These are phyloP conservation scores for Homarus gammarus DNA, from an alignment of 2,888 invertebrate genomes.

Conservation along the genomic window DNA sequence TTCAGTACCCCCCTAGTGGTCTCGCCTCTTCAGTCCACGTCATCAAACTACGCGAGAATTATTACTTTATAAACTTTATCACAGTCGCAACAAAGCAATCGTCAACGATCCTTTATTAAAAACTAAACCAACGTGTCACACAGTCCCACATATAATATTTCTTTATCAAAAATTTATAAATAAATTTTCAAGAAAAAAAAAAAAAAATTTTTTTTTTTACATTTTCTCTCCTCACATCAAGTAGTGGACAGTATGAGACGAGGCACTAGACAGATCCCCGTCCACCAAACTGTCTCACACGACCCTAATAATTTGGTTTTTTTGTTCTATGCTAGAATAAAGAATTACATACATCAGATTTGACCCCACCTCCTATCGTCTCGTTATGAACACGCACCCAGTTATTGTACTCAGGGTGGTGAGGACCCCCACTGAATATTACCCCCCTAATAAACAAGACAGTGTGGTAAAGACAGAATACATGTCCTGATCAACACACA, in stretches of 20 bases:
- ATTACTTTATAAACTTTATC: slow-evolving; percentile 45
- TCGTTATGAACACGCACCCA: slow-evolving; percentile 19
- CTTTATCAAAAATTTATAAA: slow-evolving; percentile 32
- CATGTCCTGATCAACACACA: no score
- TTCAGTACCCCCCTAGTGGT: neutral
- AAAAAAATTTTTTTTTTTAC: neutral
- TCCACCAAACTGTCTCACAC: no score
- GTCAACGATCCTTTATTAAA: slow-evolving; percentile 12
- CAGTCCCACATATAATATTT: slow-evolving; percentile 24
- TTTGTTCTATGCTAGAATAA: slow-evolving; percentile 2
- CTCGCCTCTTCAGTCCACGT: neutral
- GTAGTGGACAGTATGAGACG: neutral
- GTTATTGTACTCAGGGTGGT: no score
- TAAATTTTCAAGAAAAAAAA: neutral
- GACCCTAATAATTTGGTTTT: neutral
- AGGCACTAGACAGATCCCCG: no score
- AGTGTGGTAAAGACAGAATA: no score
- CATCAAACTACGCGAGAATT: neutral
- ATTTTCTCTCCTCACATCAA: neutral
- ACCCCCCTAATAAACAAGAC: no score
- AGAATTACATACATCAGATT: slow-evolving; percentile 10
- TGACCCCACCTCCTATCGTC: neutral
- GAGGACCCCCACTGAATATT: no score
- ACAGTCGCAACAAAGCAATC: slow-evolving; percentile 39
- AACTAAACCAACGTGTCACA: slow-evolving; percentile 11